Percentiles rank a stretch among this genome's conserved stretches.
Conservation (phyloP, 2,113 vertebrate species). For the Willisornis vidua region DNA sequence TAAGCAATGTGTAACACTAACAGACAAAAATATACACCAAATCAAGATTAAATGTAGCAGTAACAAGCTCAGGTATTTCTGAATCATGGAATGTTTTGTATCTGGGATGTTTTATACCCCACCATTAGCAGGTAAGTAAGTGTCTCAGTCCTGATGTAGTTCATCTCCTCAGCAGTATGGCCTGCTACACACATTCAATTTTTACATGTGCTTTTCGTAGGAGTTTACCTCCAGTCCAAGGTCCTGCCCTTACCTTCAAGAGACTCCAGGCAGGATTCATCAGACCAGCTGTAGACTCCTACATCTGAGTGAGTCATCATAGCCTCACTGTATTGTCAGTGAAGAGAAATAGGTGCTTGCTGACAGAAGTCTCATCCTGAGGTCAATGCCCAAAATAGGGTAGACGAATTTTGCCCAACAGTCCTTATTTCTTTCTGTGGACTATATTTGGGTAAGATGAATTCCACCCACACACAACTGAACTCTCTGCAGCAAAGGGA, state of each 20-base stretch:
- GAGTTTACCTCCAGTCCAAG: not conserved
- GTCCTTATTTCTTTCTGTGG: not conserved
- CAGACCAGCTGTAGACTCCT: slow-evolving; percentile 22
- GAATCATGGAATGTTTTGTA: not conserved
- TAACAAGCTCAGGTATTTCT: not conserved
- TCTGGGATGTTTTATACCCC: not conserved
- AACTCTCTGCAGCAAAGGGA: not conserved
- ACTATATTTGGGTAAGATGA: slow-evolving; percentile 37
- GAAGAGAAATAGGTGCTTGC: slow-evolving; percentile 22
- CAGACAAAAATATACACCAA: not conserved
- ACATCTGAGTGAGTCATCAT: slow-evolving; percentile 37
- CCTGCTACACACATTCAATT: not conserved
- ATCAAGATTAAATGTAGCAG: not conserved
- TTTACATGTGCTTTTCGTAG: not conserved
- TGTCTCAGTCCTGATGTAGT: not conserved
- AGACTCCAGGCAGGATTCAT: not conserved
- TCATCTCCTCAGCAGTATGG: not conserved
- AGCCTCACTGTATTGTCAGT: not conserved
- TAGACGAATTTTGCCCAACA: not conserved
- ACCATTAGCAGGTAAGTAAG: not conserved
- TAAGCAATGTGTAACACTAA: not conserved
- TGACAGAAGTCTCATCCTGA: slow-evolving; percentile 17
- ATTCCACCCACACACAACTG: not conserved
- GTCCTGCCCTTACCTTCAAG: slow-evolving; percentile 3
- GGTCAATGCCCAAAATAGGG: slow-evolving; percentile 37